These are phyloP conservation scores for Acronicta leporina DNA, from an alignment of 2,888 invertebrate genomes.

Conservation along the genomic window DNA sequence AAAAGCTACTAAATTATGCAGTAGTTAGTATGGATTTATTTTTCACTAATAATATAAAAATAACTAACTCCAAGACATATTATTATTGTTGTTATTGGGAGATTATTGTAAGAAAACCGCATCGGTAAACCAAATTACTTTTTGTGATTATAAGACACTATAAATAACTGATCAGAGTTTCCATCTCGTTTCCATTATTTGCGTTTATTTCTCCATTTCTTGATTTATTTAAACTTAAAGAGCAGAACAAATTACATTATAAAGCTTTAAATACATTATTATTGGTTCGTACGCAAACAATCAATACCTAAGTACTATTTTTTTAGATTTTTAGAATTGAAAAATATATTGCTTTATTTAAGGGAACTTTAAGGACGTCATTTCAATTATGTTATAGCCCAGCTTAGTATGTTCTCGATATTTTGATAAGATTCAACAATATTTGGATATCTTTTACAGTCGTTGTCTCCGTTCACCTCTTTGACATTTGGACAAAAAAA, in stretches of 20 bases:
- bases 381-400: too few species aligned
- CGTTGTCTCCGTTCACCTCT: constrained; percentile 31
- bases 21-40: too few species aligned
- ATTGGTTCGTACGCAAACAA: too few species aligned
- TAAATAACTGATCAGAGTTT: constrained; percentile 52
- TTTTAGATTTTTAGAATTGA: too few species aligned
- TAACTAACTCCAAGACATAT: too few species aligned
- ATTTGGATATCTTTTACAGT: constrained; percentile 9
- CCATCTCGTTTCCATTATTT: constrained; percentile 54
- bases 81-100: too few species aligned
- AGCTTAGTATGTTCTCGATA: neutral
- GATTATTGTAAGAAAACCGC: constrained; percentile 5
- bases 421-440: constrained; percentile 7
- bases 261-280: too few species aligned
- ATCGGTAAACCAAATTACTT: constrained; percentile 73
- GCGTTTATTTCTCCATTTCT: constrained; percentile 58
- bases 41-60: too few species aligned
- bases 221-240: constrained; percentile 14
- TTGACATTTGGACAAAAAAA: constrained; percentile 37
- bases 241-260: constrained; percentile 32
- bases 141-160: constrained; percentile 66
- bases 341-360: too few species aligned
- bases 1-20: too few species aligned
- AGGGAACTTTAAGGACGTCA: too few species aligned
- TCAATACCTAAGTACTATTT: too few species aligned